phyloP scores from a whole-genome alignment of 2,797 vertebrate genomes.

The Urocyon cinereoargenteus region DNA sequence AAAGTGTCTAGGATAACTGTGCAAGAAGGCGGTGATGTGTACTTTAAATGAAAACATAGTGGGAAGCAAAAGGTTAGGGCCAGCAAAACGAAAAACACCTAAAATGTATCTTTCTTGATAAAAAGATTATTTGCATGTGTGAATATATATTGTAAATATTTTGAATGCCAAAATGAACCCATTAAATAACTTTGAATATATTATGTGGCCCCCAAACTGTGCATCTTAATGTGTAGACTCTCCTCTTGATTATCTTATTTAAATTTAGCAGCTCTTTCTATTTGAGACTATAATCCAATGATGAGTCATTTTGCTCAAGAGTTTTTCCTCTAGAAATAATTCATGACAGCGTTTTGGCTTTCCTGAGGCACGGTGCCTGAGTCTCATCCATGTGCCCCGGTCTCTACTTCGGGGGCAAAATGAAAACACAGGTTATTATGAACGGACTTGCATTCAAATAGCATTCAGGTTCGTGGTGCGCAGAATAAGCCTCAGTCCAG shows the following conservation, averaged over 20 bases:
- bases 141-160: not conserved
- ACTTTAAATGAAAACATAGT: slow-evolving; percentile 57
- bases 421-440: not conserved
- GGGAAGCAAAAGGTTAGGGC: not conserved
- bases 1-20: slow-evolving; percentile 71
- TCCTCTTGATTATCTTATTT: slow-evolving; percentile 30
- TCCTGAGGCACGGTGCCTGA: not conserved
- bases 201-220: not conserved
- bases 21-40: not conserved
- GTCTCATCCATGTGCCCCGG: not conserved
- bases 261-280: not conserved
- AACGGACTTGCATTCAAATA: not conserved
- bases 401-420: not conserved
- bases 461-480: not conserved
- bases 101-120: slow-evolving; percentile 33
- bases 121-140: not conserved
- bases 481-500: not conserved
- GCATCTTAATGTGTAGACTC: not conserved
- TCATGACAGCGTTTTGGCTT: not conserved
- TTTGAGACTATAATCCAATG: not conserved
- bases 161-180: slow-evolving; percentile 40
- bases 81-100: not conserved
- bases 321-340: slow-evolving; percentile 20
- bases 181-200: slow-evolving; percentile 14
- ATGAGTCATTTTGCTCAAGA: slow-evolving; percentile 1